Evolutionary conservation across 64 coral and sea anemone genomes (phyloP).

Genomic region (Astreopora myriophthalma): DNA sequence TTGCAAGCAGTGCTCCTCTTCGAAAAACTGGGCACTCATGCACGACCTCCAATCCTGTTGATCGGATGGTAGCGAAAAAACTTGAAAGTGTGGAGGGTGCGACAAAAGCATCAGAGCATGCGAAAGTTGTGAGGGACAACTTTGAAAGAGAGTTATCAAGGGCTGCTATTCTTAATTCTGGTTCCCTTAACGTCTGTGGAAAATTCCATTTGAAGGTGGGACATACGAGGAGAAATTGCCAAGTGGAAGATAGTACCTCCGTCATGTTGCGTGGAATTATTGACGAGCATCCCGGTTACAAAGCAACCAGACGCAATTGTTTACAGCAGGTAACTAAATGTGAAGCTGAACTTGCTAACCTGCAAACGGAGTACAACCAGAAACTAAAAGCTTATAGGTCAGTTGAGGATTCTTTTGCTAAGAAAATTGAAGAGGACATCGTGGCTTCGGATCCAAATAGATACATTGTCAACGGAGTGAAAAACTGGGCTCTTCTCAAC

Average conservation of each 20-base stretch:
- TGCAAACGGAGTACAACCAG: constrained; percentile 22
- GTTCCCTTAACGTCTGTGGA: constrained; percentile 3
- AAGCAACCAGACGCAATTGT: not conserved
- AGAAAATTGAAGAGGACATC: constrained; percentile 40
- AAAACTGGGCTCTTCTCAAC: constrained; percentile 12
- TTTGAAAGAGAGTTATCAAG: constrained; percentile 26
- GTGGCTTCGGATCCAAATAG: constrained; percentile 17
- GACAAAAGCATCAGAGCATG: constrained; percentile 9
- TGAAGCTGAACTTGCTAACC: constrained; percentile 4
- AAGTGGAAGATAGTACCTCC: not conserved
- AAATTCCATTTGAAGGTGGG: constrained; percentile 15
- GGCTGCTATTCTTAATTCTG: constrained; percentile 15
- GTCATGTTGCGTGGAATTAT: constrained; percentile 33
- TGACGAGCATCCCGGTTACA: constrained; percentile 34
- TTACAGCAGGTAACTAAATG: not conserved
- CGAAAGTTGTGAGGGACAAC: not conserved
- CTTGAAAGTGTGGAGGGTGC: not conserved
- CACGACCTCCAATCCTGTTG: too few relatives aligned
- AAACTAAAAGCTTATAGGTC: constrained; percentile 26
- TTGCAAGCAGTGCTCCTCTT: too few relatives aligned
- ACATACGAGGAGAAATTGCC: constrained; percentile 18
- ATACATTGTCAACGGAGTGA: constrained; percentile 45
- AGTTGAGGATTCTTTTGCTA: constrained; percentile 44
- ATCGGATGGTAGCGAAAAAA: constrained; percentile 25
- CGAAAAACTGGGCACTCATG: too few relatives aligned